Base-by-base conservation (phyloP, 2,888 invertebrate species). In the Agonopterix alstromeriana region DNA sequence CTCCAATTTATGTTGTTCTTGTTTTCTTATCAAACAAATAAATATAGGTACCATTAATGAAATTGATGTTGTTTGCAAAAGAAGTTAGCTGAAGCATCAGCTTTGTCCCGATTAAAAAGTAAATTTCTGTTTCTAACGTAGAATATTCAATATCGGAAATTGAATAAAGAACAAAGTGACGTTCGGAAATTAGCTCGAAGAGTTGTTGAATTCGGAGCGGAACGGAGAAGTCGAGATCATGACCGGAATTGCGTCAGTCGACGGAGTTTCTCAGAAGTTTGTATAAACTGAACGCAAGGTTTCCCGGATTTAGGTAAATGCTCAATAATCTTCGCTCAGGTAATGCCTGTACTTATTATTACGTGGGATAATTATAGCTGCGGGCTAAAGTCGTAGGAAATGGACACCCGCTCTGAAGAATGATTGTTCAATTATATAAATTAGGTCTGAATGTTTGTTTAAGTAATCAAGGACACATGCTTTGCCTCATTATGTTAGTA, bases 131-230 rank as follows among this genome's bases (percentile, higher is more conserved):
- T 76, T 73, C 68, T 69, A 70, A 67, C 63, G 64, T 60, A 65
- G 68, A 46, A 75, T 66, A 67, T 67, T 66, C 77, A 70, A 77
- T 78, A 81, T 77, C 86, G 87, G 87, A 88, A 86, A 88, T 88
- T 86, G 82, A 87, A 86, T 87, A 83, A 83, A 86, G 84, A 85
- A 85, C 80, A 82, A 85, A 85, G 84, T 84, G 85, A 75, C 82
- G 80, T 78, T 84, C 86, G 88, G 88, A 88, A 86, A 88, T 88
- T 86, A 86, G 74, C 78, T 78, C 73, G 72, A 82, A 78, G 77
- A 82, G 85, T 79, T 82, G 72, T 73, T 50, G 77, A 81, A 80
- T 83, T 81, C 64, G 70, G 69, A 73, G 65, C 70, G 67, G 60
- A 65, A 66, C 70, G 67, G 60, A 65, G 60, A 62, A 73, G 70